These are phyloP conservation scores for Hyposoter didymator DNA, from an alignment of 2,888 invertebrate genomes.

Conservation along the genomic window DNA sequence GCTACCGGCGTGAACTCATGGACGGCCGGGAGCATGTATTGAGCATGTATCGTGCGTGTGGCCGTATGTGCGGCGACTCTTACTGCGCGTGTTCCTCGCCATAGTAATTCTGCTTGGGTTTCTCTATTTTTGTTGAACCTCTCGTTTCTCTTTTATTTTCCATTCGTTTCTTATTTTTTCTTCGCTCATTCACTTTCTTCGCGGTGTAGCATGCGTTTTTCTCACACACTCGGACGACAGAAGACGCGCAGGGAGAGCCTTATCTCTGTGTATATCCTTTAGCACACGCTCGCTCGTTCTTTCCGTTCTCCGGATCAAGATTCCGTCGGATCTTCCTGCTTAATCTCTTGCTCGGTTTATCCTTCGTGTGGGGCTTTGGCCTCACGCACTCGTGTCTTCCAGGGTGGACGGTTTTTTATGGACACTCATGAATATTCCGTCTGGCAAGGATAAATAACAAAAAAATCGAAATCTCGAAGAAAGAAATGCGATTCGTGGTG, in stretches of 20 bases:
- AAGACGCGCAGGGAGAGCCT: conserved; percentile 13
- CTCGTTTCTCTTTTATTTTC: neutral
- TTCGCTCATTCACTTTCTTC: conserved; percentile 44
- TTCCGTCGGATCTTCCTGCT: conserved; percentile 26
- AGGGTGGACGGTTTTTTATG: neutral
- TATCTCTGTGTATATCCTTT: neutral
- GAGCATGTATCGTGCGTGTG: conserved; percentile 2
- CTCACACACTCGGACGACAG: neutral
- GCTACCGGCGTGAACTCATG: conserved; percentile 63
- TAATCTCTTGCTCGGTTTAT: conserved; percentile 9
- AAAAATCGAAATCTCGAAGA: conserved; percentile 1
- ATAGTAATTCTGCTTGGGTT: conserved; percentile 18
- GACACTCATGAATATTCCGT: neutral
- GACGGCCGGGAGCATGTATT: conserved; percentile 37
- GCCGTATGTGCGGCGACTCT: neutral
- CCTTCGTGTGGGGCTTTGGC: conserved; percentile 10
- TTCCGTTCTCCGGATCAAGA: conserved; percentile 47
- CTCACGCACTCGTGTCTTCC: neutral
- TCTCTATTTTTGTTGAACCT: conserved; percentile 28
- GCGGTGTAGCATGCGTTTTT: conserved; percentile 18
- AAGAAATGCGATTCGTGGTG: conserved; percentile 22
- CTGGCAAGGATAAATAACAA: neutral
- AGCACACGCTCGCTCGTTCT: conserved; percentile 25
- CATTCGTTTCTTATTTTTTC: neutral
- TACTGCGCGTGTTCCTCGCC: conserved; percentile 19